Base-by-base conservation (phyloP, 2,797 vertebrate species). In the Aldrovandia affinis region DNA sequence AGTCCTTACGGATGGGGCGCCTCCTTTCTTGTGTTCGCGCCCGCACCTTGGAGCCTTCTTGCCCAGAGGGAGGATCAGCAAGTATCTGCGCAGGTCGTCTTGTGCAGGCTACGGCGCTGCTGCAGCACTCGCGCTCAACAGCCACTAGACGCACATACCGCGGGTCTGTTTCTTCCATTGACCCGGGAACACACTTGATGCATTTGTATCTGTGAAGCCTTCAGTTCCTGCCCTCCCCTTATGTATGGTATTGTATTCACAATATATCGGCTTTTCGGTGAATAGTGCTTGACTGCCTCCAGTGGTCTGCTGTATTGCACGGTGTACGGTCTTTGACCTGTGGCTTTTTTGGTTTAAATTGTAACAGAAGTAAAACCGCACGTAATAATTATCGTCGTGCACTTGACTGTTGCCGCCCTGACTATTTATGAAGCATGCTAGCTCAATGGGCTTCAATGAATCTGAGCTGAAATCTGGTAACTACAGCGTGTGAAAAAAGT, bases 231-330 rank as follows among this genome's bases (percentile, higher is more conserved):
- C 89, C 88, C 91, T 86, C 88, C 91, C 90, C 88, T 70, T 83
- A 82, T 36, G 81, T 52, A 59, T 65, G 36, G 81, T 25, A 59
- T 47, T 78, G 52, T 12, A 84, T 80, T 68, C 85, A 90, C 89
- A 92, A 79, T 88, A 87, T 85, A 88, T 18, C 87, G 92, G 92
- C 22, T 81, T 92, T 92, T 86, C 79, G 30, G 85, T 84, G 44
- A 80, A 89, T 92, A 90, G 92, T 89, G 92, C 91, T 91, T 89
- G 89, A 94, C 93, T 93, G 94, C 95, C 93, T 95, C 95, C 87
- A 90, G 91, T 78, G 90, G 90, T 83, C 81, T 28, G 63, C 42
- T 55, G 55, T 52, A 55, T 70, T 84, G 83, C 87, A 89, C 87
- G 88, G 84, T 87, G 86, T 86, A 86, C 70, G 86, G 87, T 54